Percentiles rank a stretch among this genome's conserved stretches.
These are phyloP conservation scores for Gambelia wislizenii DNA, from an alignment of 2,797 vertebrate genomes.

Conservation along the genomic window DNA sequence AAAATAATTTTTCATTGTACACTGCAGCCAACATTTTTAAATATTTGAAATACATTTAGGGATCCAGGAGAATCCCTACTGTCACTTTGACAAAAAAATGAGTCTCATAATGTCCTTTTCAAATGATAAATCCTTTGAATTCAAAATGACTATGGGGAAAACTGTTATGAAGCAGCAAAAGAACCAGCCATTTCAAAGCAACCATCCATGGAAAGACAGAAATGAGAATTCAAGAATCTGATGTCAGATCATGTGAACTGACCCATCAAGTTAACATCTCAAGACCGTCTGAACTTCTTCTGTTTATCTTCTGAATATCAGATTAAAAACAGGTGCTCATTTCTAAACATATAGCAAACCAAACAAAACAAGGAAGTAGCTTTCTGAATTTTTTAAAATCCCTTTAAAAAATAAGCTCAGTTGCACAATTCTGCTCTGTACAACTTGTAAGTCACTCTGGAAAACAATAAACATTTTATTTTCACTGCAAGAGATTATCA, in stretches of 20 bases:
- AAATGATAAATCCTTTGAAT: not conserved
- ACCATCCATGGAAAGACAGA: not conserved
- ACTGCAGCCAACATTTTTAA: no score
- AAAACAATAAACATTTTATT: conserved; percentile 69
- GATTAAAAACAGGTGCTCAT: not conserved
- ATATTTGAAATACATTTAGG: not conserved
- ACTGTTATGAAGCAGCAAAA: no score
- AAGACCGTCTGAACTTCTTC: no score
- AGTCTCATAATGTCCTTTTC: not conserved
- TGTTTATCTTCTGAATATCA: no score
- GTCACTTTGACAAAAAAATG: not conserved
- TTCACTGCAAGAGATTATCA: conserved; percentile 47
- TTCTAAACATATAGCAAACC: not conserved
- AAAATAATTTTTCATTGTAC: not conserved
- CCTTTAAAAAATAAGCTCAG: conserved; percentile 15
- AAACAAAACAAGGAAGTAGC: not conserved
- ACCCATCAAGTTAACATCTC: not conserved
- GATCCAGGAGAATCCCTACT: not conserved
- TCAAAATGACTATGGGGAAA: not conserved
- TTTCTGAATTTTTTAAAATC: not conserved
- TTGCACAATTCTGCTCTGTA: conserved; percentile 37
- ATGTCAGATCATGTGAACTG: not conserved
- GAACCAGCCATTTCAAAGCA: no score
- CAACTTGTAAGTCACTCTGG: conserved; percentile 25
- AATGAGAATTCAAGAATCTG: not conserved